Evolutionary conservation across 2,888 invertebrate genomes (phyloP).

Genomic region (Micoletzkya japonica): DNA sequence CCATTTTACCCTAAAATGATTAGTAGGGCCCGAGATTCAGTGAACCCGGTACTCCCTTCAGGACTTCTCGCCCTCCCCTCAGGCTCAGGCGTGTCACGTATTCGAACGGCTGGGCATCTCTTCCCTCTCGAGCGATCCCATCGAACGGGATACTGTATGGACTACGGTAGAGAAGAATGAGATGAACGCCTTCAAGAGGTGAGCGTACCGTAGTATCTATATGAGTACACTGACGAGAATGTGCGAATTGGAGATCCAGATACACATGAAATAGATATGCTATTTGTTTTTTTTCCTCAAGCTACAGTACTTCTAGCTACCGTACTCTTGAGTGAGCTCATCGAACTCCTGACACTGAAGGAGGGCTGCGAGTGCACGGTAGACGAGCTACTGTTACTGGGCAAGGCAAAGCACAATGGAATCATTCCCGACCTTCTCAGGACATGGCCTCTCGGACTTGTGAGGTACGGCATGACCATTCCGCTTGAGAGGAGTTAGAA

Average conservation of each 20-base stretch:
- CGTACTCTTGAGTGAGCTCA: constrained; percentile 12
- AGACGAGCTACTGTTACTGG: constrained; percentile 6
- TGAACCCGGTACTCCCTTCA: too few species aligned
- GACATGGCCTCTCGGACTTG: constrained; percentile 25
- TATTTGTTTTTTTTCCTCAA: not conserved
- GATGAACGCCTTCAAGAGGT: constrained; percentile 23
- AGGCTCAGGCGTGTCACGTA: too few species aligned
- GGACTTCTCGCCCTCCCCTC: too few species aligned
- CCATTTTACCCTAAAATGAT: too few species aligned
- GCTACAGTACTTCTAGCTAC: not conserved
- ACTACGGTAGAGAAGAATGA: constrained; percentile 7
- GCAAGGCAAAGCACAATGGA: constrained; percentile 18
- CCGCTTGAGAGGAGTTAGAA: too few species aligned
- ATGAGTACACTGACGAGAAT: not conserved
- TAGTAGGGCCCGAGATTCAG: too few species aligned
- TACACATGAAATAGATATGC: not conserved
- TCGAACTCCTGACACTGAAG: constrained; percentile 5
- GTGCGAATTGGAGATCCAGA: not conserved
- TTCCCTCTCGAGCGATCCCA: not conserved
- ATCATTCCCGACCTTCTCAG: constrained; percentile 13
- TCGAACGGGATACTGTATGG: constrained; percentile 22
- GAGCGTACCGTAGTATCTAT: not conserved
- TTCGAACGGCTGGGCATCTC: constrained; percentile 23
- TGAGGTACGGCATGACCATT: not conserved
- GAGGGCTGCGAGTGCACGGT: constrained; percentile 6